Evolutionary conservation across 2,797 vertebrate genomes (phyloP).

Genomic region (Takifugu ocellatus): DNA sequence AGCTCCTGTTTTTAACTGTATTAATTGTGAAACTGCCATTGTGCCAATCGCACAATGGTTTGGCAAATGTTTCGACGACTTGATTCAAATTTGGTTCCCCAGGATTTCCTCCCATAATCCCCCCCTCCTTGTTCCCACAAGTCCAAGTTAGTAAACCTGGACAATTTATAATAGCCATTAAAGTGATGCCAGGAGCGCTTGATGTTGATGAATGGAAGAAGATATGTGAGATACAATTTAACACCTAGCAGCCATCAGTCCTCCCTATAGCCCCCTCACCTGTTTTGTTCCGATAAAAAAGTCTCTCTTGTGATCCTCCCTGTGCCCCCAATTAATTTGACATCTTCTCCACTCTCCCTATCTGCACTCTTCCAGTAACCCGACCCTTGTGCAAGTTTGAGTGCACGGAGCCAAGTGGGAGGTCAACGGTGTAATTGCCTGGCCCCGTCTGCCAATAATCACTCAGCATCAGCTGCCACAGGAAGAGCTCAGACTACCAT

Average conservation of each 20-base stretch:
- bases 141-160: too few species aligned
- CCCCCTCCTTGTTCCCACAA: too few species aligned
- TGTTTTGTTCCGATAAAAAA: background rate
- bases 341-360: slow-evolving; percentile 3
- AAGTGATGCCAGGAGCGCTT: too few species aligned
- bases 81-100: too few species aligned
- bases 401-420: slow-evolving; percentile 17
- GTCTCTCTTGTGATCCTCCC: background rate
- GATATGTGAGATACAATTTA: slow-evolving; percentile 24
- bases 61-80: too few species aligned
- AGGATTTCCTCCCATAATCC: too few species aligned
- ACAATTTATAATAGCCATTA: too few species aligned
- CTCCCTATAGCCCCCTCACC: background rate
- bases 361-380: background rate
- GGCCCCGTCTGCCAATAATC: slow-evolving; percentile 33
- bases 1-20: too few species aligned
- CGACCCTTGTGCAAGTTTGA: background rate
- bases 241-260: slow-evolving; percentile 14
- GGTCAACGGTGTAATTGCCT: slow-evolving; percentile 26
- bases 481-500: slow-evolving; percentile 34
- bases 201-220: slow-evolving; percentile 22
- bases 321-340: background rate
- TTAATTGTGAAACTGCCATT: too few species aligned
- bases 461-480: slow-evolving; percentile 33
- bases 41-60: too few species aligned